Conservation (phyloP, 2,797 vertebrate genomes). For the Bufotes viridis region DNA sequence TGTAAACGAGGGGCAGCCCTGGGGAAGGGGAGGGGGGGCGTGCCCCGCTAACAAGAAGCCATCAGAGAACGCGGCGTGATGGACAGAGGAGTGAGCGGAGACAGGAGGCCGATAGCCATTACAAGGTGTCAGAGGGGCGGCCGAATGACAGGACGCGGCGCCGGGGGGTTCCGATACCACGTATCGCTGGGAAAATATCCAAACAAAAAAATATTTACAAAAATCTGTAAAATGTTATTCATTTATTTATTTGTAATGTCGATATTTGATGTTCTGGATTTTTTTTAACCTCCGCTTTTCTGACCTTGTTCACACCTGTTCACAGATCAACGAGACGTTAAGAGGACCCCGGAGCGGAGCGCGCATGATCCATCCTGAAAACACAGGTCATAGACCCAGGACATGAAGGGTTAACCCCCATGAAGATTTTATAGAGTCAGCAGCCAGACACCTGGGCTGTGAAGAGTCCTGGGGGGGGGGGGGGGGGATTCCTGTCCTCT, state of each 20-base stretch:
- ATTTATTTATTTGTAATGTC: no score
- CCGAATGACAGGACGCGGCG: no score
- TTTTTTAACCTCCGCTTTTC: no score
- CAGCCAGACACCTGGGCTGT: constrained; percentile 17
- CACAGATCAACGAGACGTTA: no score
- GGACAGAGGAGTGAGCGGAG: constrained; percentile 4
- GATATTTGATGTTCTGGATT: no score
- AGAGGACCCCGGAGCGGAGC: no score
- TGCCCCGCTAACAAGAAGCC: neutral
- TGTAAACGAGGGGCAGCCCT: neutral
- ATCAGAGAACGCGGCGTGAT: neutral
- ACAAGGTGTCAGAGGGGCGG: neutral
- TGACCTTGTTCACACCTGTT: no score
- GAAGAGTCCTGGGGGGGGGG: neutral
- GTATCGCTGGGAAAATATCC: no score
- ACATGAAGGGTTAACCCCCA: constrained; percentile 17
- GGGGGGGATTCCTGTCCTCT: neutral
- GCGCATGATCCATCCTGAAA: no score
- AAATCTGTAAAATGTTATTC: no score
- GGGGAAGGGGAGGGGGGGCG: neutral
- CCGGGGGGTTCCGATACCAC: no score
- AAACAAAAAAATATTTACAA: no score
- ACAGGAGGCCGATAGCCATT: neutral
- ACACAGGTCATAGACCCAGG: neutral
- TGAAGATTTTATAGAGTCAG: neutral